Base-by-base conservation (phyloP, 2,888 invertebrate genomes). In the Encarsia formosa region DNA sequence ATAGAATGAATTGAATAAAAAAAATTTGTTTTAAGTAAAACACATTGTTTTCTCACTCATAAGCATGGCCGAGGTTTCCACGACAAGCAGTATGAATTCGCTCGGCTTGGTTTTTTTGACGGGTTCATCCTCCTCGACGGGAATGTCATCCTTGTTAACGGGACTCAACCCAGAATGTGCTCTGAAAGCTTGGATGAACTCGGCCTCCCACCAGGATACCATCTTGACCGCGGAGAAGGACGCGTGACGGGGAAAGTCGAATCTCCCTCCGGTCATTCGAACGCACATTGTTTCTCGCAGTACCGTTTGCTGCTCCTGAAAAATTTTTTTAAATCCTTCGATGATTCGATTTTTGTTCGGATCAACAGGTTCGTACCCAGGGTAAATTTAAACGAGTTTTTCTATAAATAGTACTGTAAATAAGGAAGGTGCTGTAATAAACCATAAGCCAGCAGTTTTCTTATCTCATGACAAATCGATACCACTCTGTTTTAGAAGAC, bases 191-290 rank as follows among this genome's bases (percentile, higher is more conserved):
- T 87, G 86, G 29, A 80, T 76, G 65, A 86, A 90, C 66, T 90
- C 90, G 59, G 88, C 88, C 75, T 91, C 90, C 80, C 89, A 86
- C 91, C 90, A 91, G n/a, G 84, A 73, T 0, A 89, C 88, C 60
- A 90, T 80, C 76, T 91, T 91, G 16, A 88, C 85, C 1, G 90
- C 83, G 2, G 89, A 89, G 76, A 90, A 90, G 1, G 89, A 89
- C 6, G 88, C 89, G 67, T 85, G 87, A 45, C 88, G 80, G 0
- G 91, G 91, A 70, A 90, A 90, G 71, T 90, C 90, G 44, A 90
- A 73, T 60, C 85, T 80, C 0, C 90, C 90, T 13, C 90, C 90
- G 26, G 88, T 87, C n/a, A 89, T 83, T 22, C 87, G 86, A 1
- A 81, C 77, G 64, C 91, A 91, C 54, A 91, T 78, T 2, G 84